Conservation (phyloP, 2,113 vertebrate species). For the Sprattus sprattus region DNA sequence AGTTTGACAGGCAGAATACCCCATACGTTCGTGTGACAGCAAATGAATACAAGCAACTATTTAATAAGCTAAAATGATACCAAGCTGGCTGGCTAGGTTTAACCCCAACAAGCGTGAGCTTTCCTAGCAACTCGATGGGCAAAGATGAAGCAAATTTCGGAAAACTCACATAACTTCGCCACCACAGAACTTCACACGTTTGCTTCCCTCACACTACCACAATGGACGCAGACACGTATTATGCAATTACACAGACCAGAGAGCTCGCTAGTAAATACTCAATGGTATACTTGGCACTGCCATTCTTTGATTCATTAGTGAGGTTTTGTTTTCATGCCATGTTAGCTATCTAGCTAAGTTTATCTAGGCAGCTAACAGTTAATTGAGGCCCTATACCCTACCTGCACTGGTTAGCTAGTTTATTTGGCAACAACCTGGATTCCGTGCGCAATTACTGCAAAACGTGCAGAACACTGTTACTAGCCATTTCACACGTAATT, state of each 20-base stretch:
- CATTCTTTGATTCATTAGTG: not conserved
- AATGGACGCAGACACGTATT: not conserved
- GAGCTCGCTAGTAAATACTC: not conserved
- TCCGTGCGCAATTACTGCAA: not conserved
- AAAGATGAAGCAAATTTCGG: not conserved
- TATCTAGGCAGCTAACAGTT: not conserved
- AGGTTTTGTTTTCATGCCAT: conserved; percentile 7
- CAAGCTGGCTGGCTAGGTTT: too few relatives aligned
- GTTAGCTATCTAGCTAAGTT: not conserved
- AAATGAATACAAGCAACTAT: too few relatives aligned
- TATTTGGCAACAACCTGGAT: not conserved
- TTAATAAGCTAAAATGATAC: too few relatives aligned
- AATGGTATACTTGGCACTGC: not conserved
- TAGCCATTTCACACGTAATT: not conserved
- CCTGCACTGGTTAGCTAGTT: not conserved
- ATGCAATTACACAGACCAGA: not conserved
- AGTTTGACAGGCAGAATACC: not conserved
- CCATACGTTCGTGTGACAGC: not conserved
- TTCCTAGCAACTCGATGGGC: not conserved
- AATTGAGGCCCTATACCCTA: not conserved
- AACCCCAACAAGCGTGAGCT: not conserved
- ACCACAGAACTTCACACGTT: not conserved
- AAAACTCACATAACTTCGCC: not conserved
- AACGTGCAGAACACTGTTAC: not conserved
- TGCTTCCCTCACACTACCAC: not conserved